These are phyloP conservation scores for Microhierax caerulescens DNA, from an alignment of 2,797 vertebrate genomes.

Conservation along the genomic window DNA sequence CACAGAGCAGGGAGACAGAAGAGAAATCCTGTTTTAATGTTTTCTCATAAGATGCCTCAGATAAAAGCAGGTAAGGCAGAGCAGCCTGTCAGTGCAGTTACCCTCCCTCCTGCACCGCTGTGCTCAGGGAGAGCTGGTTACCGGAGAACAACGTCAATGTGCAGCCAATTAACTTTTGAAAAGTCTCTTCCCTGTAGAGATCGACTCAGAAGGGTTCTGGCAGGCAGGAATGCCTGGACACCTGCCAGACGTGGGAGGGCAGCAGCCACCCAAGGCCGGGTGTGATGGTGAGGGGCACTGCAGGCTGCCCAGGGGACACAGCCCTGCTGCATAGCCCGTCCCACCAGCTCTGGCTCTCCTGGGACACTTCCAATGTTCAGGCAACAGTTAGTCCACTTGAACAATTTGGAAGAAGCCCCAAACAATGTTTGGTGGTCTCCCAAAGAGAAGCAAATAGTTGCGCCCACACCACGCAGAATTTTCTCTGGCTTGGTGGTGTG, in stretches of 20 bases:
- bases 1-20: not conserved
- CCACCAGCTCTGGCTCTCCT: fast-evolving
- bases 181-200: not conserved
- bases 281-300: not conserved
- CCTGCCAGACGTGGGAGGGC: fast-evolving
- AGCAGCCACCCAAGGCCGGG: fast-evolving
- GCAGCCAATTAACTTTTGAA: not conserved
- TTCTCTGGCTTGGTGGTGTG: not conserved
- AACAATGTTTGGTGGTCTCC: not conserved
- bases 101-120: fast-evolving
- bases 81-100: fast-evolving
- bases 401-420: fast-evolving
- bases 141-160: fast-evolving
- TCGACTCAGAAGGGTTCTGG: fast-evolving
- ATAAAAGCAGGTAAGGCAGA: not conserved
- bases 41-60: not conserved
- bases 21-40: not conserved
- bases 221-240: not conserved
- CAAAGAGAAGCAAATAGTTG: not conserved
- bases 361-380: not conserved
- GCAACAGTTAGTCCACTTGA: not conserved
- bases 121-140: fast-evolving
- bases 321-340: fast-evolving
- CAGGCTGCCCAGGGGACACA: not conserved
- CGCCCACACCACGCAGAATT: fast-evolving